Evolutionary conservation across 2,888 invertebrate species (phyloP).

Genomic region (Cancer borealis): DNA sequence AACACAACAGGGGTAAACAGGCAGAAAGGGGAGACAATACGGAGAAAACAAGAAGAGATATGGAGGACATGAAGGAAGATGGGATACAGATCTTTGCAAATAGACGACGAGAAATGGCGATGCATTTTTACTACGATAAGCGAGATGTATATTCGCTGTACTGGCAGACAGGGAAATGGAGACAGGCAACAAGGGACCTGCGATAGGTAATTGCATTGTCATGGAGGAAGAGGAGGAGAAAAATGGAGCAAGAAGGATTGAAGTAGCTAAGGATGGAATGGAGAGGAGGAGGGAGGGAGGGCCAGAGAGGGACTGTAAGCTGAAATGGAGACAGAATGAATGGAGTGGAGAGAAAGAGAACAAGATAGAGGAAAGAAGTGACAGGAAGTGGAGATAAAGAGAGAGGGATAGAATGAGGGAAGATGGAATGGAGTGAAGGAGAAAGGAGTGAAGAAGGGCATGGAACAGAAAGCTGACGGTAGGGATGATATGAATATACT

Average conservation of each 20-base stretch:
- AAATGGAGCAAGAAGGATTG: not conserved
- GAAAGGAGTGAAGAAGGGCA: not conserved
- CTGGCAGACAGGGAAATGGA: not conserved
- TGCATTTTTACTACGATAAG: not conserved
- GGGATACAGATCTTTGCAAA: slow-evolving; percentile 10
- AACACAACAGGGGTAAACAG: not conserved
- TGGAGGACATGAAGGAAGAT: not conserved
- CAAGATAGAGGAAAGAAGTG: not conserved
- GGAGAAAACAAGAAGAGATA: not conserved
- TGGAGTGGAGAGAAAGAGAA: too few species aligned
- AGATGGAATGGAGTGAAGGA: not conserved
- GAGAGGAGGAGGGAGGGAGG: too few species aligned
- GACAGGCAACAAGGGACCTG: not conserved
- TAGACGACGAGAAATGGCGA: not conserved
- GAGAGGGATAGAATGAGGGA: not conserved
- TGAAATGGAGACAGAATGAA: too few species aligned
- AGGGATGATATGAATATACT: not conserved
- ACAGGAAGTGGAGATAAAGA: not conserved
- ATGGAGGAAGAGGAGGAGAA: not conserved
- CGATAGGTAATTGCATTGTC: not conserved
- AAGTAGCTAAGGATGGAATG: too few species aligned
- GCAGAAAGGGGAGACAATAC: not conserved
- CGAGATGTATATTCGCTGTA: not conserved
- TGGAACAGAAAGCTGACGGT: too few species aligned
- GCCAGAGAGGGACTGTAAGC: too few species aligned